Percentiles rank a stretch among this genome's conserved stretches.
These are phyloP conservation scores for Gymnocypris eckloni DNA, from an alignment of 2,797 vertebrate species.

Conservation along the genomic window DNA sequence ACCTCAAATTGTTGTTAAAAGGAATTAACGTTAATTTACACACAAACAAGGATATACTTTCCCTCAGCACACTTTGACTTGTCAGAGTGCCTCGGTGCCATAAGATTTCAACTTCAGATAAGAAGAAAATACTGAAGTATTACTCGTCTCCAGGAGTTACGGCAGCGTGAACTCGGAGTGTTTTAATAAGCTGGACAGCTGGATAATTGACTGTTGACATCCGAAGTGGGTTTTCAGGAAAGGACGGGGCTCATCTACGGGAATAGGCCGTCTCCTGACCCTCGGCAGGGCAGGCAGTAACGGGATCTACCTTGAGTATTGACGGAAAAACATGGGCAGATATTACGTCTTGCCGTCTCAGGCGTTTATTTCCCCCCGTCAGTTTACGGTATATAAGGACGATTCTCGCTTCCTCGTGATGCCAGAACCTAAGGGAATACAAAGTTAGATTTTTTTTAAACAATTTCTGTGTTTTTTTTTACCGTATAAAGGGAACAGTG, in stretches of 20 bases:
- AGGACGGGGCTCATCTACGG: conserved; percentile 83
- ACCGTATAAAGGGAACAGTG: not conserved
- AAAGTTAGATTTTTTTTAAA: too few species aligned
- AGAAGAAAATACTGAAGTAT: not conserved
- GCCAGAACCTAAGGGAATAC: conserved; percentile 1
- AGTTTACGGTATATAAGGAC: not conserved
- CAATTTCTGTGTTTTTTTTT: not conserved
- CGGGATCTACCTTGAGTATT: conserved; percentile 61
- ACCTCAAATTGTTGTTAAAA: not conserved
- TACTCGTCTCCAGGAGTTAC: not conserved
- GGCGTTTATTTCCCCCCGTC: too few species aligned
- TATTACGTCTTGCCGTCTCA: conserved; percentile 49
- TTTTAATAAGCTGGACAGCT: conserved; percentile 63
- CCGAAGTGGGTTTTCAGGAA: conserved; percentile 82
- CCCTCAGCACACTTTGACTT: not conserved
- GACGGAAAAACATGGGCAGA: conserved; percentile 58
- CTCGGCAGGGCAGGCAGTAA: conserved; percentile 42
- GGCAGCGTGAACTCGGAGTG: conserved; percentile 59
- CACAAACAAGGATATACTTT: not conserved
- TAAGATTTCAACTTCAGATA: not conserved
- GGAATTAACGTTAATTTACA: not conserved
- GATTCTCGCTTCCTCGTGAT: not conserved
- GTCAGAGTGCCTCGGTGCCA: not conserved
- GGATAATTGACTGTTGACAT: conserved; percentile 72
- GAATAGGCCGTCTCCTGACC: conserved; percentile 76